Percentiles rank a stretch among this genome's conserved stretches.
Evolutionary conservation across 2,797 vertebrate genomes (phyloP).

Genomic region (Tolypeutes matacus): DNA sequence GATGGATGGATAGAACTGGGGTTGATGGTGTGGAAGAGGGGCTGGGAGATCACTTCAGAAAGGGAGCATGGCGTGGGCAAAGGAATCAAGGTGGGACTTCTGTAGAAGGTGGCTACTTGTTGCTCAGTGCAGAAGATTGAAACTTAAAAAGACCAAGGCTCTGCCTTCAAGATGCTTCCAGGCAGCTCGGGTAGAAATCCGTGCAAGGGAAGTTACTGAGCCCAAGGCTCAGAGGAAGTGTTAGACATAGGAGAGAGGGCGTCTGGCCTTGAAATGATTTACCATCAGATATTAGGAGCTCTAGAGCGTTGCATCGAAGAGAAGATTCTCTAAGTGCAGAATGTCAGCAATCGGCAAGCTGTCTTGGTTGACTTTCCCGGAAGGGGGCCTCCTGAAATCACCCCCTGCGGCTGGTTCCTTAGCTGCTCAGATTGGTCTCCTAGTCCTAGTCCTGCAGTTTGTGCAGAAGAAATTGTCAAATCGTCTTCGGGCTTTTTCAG

Average conservation of each 20-base stretch:
- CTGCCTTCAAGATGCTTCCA: background rate
- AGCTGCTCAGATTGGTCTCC: fast-evolving
- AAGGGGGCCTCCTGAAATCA: background rate
- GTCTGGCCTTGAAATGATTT: background rate
- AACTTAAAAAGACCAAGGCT: background rate
- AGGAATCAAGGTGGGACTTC: background rate
- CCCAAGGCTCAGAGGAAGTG: background rate
- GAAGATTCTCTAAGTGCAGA: background rate
- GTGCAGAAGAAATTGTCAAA: background rate
- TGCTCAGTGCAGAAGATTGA: background rate
- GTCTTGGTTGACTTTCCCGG: background rate
- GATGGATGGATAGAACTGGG: background rate
- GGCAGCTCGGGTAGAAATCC: background rate
- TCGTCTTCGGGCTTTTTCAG: background rate
- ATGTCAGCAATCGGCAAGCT: background rate
- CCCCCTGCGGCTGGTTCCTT: background rate
- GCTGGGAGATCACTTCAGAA: background rate
- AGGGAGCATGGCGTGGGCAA: background rate
- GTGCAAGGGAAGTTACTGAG: background rate
- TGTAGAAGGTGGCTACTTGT: background rate
- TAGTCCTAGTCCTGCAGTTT: background rate
- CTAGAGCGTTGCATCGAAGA: background rate
- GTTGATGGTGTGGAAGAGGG: no score
- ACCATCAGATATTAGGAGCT: background rate
- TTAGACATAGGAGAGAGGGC: background rate